Evolutionary conservation across 2,113 vertebrate genomes (phyloP).

Genomic region (Oryzias curvinotus): DNA sequence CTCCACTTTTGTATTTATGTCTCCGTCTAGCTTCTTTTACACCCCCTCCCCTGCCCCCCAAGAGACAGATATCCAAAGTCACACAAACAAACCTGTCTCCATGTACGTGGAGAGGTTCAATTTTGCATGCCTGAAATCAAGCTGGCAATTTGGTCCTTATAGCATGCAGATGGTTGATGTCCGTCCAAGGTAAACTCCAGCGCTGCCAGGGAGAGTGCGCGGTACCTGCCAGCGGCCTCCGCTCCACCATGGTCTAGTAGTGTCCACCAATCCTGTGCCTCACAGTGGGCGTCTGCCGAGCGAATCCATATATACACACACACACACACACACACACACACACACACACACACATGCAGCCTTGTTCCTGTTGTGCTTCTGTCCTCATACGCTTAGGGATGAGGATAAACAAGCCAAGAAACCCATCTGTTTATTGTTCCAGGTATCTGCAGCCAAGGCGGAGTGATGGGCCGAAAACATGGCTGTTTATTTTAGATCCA

Average conservation of each 20-base stretch:
- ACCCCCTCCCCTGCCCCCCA: not conserved
- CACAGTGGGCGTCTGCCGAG: constrained; percentile 51
- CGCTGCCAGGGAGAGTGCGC: constrained; percentile 55
- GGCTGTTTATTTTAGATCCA: constrained; percentile 70
- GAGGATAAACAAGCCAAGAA: constrained; percentile 67
- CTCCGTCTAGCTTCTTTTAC: constrained; percentile 40
- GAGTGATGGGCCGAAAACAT: constrained; percentile 42
- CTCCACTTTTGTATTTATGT: constrained; percentile 25
- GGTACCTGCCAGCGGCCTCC: constrained; percentile 64
- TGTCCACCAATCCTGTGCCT: constrained; percentile 50
- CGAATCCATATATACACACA: constrained; percentile 55
- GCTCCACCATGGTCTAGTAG: constrained; percentile 69
- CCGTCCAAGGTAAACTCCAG: constrained; percentile 65
- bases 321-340: constrained; percentile 35
- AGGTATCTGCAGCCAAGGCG: constrained; percentile 63
- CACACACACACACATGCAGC: constrained; percentile 40
- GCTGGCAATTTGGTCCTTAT: constrained; percentile 62
- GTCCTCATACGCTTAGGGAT: constrained; percentile 59
- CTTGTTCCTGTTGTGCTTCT: constrained; percentile 71
- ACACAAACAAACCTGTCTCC: constrained; percentile 40
- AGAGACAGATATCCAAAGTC: constrained; percentile 26
- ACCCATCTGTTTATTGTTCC: constrained; percentile 69
- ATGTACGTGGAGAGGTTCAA: constrained; percentile 57
- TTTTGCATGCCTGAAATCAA: constrained; percentile 58
- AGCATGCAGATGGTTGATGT: constrained; percentile 72